Percentiles rank a stretch among this genome's conserved stretches.
These are phyloP conservation scores for Apodemia duryi DNA, from an alignment of 2,888 invertebrate genomes.

Conservation along the genomic window DNA sequence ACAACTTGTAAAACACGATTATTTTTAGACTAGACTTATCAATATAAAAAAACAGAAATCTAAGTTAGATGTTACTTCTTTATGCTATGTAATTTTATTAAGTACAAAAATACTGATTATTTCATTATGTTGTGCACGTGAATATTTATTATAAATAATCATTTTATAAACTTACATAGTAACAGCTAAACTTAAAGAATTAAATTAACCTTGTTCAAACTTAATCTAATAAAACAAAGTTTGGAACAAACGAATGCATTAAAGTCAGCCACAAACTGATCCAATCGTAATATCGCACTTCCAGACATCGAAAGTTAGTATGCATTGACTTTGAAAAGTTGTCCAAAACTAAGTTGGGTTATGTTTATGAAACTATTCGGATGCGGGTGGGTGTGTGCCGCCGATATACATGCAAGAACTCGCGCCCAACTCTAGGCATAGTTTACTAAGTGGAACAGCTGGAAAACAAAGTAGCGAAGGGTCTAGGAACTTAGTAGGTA, in stretches of 20 bases:
- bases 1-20: no score
- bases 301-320: conserved; percentile 78
- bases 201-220: conserved; percentile 69
- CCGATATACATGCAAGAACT: conserved; percentile 78
- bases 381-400: conserved; percentile 74
- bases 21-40: no score
- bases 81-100: no score
- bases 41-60: no score
- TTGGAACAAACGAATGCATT: conserved; percentile 77
- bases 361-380: conserved; percentile 80
- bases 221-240: conserved; percentile 73
- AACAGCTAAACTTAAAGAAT: conserved; percentile 50
- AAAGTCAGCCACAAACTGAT: conserved; percentile 74
- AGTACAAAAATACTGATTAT: no score
- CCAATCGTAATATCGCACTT: conserved; percentile 77
- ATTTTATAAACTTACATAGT: conserved; percentile 37
- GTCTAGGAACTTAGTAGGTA: conserved; percentile 77
- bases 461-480: conserved; percentile 79
- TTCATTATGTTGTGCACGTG: no score
- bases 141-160: neutral
- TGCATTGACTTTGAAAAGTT: conserved; percentile 80
- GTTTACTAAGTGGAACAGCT: conserved; percentile 79
- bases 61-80: no score
- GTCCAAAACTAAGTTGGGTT: conserved; percentile 79
- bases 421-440: conserved; percentile 77